These are phyloP conservation scores for Mimachlamys varia DNA, from an alignment of 2,888 invertebrate genomes.

Conservation along the genomic window DNA sequence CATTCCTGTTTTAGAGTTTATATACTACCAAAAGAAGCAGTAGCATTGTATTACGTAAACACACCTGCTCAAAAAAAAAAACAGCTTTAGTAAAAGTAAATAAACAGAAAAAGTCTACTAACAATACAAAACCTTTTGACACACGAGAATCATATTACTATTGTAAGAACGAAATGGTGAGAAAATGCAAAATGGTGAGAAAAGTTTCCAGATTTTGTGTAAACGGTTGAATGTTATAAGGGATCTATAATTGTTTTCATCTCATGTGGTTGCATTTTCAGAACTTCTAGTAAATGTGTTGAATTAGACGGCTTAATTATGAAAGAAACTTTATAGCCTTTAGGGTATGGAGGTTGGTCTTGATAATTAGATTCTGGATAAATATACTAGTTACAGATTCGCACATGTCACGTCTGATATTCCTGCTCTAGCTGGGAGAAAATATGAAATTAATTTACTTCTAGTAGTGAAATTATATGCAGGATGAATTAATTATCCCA, in stretches of 20 bases:
- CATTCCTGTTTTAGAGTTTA: neutral
- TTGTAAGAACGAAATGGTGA: too few species aligned
- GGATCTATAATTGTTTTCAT: too few species aligned
- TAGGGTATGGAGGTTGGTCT: neutral
- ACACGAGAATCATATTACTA: too few species aligned
- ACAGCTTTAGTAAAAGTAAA: neutral
- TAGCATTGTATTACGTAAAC: neutral
- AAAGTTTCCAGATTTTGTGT: too few species aligned
- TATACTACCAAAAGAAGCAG: neutral
- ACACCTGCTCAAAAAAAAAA: neutral
- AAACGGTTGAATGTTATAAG: too few species aligned
- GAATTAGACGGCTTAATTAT: too few species aligned
- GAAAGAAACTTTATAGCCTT: neutral
- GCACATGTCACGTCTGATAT: neutral
- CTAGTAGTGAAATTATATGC: neutral
- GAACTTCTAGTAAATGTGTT: too few species aligned
- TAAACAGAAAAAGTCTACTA: neutral
- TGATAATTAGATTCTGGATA: neutral
- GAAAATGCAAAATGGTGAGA: too few species aligned
- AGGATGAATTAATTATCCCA: neutral
- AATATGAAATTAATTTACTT: slow-evolving; percentile 25
- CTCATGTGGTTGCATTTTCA: too few species aligned
- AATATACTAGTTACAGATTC: neutral
- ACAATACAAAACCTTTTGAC: too few species aligned
- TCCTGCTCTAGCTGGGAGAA: neutral